Percentiles rank a stretch among this genome's conserved stretches.
phyloP scores from a whole-genome alignment of 2,888 invertebrate species.

The Apamea sordens region DNA sequence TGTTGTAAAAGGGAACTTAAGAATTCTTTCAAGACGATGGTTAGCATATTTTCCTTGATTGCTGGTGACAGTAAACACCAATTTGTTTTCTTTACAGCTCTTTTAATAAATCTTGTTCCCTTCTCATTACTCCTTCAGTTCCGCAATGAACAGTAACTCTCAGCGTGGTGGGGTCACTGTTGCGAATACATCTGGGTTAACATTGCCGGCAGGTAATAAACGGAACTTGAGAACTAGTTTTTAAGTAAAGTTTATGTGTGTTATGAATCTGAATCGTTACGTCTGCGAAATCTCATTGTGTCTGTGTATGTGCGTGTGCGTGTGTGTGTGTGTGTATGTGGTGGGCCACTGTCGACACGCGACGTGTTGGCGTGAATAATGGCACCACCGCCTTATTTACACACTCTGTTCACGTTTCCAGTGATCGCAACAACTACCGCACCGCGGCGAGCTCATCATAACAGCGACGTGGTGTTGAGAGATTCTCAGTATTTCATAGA shows the following conservation, averaged over 20 bases:
- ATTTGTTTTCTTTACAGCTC: constrained; percentile 1
- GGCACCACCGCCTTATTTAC: too few species aligned
- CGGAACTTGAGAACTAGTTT: background rate
- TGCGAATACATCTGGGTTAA: constrained; percentile 11
- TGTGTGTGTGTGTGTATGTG: constrained; percentile 3
- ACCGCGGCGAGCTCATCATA: background rate
- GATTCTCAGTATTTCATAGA: background rate
- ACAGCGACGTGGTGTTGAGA: background rate
- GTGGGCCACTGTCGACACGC: background rate
- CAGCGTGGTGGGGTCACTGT: background rate
- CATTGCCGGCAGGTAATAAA: constrained; percentile 24
- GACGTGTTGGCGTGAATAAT: constrained; percentile 15
- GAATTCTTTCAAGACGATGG: background rate
- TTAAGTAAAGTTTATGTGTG: background rate
- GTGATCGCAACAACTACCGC: background rate
- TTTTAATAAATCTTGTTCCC: background rate
- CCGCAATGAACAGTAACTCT: constrained; percentile 1
- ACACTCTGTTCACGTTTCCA: too few species aligned
- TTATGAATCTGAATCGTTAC: background rate
- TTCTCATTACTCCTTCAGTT: background rate
- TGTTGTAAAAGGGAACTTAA: background rate
- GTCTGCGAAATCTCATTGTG: background rate
- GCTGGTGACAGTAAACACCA: background rate
- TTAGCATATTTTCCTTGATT: background rate
- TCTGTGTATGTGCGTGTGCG: background rate